Base-by-base conservation (phyloP, 2,888 invertebrate genomes). In the Syrphus vitripennis region DNA sequence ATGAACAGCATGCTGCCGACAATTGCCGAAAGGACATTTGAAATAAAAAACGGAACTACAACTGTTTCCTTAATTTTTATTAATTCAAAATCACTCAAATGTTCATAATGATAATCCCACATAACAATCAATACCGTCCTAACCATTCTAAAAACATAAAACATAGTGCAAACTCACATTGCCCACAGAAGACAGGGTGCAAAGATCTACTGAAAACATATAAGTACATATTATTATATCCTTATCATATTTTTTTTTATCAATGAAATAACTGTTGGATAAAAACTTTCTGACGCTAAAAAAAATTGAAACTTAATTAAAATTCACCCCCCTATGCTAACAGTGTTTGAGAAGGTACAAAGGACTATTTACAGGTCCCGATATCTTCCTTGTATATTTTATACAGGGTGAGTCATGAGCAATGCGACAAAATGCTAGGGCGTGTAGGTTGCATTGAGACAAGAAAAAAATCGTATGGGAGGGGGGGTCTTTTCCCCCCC, bases 51-150 rank as follows among this genome's bases (percentile, higher is more conserved):
- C 55, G 31, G 53, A 77, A 88, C 88, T 89, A 90, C 89, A 91
- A 91, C 90, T 90, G 90, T 90, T 90, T 89, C 90, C 88, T 88
- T 89, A 90, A 90, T 90, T 91, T 90, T 89, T 88, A 88, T 89
- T 89, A 90, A 90, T 91, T 90, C 90, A 90, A 91, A 91, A 90
- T 90, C 91, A 91, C 89, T 91, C 90, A 90, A 89, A 89, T 90
- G 91, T 90, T 88, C 90, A 90, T 91, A 91, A 91, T 91, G 90
- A 89, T 90, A 91, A 91, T 91, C 90, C 90, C 88, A 89, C 90
- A 90, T 72, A 78, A 74, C 82, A 82, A 86, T 82, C 82, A 82
- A 82, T 72, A 40, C 77, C 31, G 63, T 82, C 69, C 69, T 57
- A 69, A 57, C 63, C 67, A 31, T 67, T 42, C 29, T 21, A 50